These are phyloP conservation scores for Aromia moschata DNA, from an alignment of 2,888 invertebrate species.

Conservation along the genomic window DNA sequence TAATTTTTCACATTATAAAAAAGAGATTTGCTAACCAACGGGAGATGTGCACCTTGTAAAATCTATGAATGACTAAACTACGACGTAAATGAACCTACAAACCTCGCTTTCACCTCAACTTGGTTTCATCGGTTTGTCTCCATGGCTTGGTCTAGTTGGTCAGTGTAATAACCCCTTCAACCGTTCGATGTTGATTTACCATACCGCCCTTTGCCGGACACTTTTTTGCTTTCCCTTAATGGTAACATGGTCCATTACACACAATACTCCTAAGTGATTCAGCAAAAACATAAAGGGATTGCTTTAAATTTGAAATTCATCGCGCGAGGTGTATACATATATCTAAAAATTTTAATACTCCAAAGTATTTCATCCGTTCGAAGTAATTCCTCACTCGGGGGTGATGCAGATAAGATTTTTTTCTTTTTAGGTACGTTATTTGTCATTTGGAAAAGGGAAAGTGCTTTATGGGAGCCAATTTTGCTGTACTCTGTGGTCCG, in stretches of 20 bases:
- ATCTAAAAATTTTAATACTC: constrained; percentile 23
- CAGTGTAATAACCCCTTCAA: too few relatives aligned
- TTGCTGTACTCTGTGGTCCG: too few relatives aligned
- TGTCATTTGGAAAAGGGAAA: constrained; percentile 11
- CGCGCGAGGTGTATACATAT: constrained; percentile 16
- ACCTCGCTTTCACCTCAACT: too few relatives aligned
- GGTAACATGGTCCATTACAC: constrained; percentile 18
- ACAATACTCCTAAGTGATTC: constrained; percentile 17
- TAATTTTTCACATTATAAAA: too few relatives aligned
- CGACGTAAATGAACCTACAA: too few relatives aligned
- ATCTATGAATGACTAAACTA: too few relatives aligned
- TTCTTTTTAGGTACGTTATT: constrained; percentile 9
- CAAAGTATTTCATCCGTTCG: constrained; percentile 21
- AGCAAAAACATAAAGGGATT: constrained; percentile 24
- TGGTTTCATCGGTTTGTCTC: too few relatives aligned
- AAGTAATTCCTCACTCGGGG: constrained; percentile 14
- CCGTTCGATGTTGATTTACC: constrained; percentile 11
- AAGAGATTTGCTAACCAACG: too few relatives aligned
- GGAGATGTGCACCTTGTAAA: too few relatives aligned
- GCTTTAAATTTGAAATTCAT: constrained; percentile 19
- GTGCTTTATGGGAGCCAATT: constrained; percentile 5
- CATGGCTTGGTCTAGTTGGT: neutral
- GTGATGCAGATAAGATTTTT: constrained; percentile 22
- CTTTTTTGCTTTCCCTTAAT: constrained; percentile 16
- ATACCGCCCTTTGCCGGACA: constrained; percentile 13